Evolutionary conservation across 2,113 vertebrate genomes (phyloP).

Genomic region (Jaculus jaculus): DNA sequence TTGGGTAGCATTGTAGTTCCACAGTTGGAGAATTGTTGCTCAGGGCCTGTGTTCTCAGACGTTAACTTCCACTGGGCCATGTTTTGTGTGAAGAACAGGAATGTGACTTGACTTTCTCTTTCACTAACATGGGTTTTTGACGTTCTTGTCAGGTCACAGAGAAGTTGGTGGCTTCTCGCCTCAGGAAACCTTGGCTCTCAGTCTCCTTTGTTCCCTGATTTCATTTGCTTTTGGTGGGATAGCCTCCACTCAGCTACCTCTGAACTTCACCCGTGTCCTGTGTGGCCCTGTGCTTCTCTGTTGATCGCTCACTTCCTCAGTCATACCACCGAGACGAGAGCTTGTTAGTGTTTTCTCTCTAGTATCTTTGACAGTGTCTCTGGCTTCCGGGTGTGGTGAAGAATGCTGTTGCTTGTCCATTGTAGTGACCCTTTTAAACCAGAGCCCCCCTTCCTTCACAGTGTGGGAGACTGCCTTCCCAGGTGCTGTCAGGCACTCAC

Average conservation of each 20-base stretch:
- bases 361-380: background rate
- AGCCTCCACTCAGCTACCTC: background rate
- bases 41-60: background rate
- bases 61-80: background rate
- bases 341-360: background rate
- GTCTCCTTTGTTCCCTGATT: background rate
- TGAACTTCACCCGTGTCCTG: slow-evolving; percentile 11
- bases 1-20: background rate
- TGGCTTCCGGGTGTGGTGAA: background rate
- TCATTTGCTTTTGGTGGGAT: slow-evolving; percentile 34
- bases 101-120: background rate
- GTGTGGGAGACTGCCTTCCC: background rate
- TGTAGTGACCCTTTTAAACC: background rate
- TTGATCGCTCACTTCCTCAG: background rate
- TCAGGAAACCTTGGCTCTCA: background rate
- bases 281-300: slow-evolving; percentile 9
- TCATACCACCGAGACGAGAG: slow-evolving; percentile 15
- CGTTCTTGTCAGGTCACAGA: slow-evolving; percentile 20
- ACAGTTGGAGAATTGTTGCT: background rate
- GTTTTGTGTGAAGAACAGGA: background rate
- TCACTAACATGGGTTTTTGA: slow-evolving; percentile 15
- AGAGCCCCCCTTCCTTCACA: background rate
- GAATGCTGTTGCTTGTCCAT: background rate
- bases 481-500: background rate
- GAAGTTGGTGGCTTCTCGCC: background rate